Percentiles rank a stretch among this genome's conserved stretches.
Evolutionary conservation across 2,113 vertebrate species (phyloP).

Genomic region (Dipodomys merriami): DNA sequence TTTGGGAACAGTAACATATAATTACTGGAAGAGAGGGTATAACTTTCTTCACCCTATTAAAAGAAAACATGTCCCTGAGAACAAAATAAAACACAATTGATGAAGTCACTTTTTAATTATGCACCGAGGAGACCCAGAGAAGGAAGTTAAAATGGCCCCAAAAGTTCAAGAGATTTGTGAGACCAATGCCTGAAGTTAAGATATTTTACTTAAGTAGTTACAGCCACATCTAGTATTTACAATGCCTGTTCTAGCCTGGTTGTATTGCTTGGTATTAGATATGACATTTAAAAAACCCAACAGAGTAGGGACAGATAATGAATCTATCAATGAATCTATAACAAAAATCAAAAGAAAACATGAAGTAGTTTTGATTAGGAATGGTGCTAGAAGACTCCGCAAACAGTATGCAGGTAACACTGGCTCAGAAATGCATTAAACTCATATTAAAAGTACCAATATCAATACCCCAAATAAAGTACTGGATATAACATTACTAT

Average conservation of each 20-base stretch:
- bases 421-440: neutral
- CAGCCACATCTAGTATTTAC: neutral
- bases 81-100: constrained; percentile 17
- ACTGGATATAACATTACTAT: neutral
- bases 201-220: neutral
- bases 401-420: neutral
- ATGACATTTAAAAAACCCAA: neutral
- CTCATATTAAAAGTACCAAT: no score
- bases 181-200: neutral
- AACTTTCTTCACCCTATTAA: neutral
- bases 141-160: neutral
- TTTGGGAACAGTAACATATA: neutral
- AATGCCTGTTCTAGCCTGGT: neutral
- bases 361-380: neutral
- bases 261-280: neutral
- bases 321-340: no score
- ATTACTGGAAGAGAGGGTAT: neutral
- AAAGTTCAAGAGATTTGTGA: neutral
- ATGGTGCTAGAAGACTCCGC: neutral
- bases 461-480: neutral
- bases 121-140: neutral
- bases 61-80: neutral
- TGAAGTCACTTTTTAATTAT: neutral
- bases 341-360: neutral
- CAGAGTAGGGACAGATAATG: neutral